Percentiles rank a stretch among this genome's conserved stretches.
phyloP scores from a whole-genome alignment of 2,888 invertebrate genomes.

The Agrotis clavis region DNA sequence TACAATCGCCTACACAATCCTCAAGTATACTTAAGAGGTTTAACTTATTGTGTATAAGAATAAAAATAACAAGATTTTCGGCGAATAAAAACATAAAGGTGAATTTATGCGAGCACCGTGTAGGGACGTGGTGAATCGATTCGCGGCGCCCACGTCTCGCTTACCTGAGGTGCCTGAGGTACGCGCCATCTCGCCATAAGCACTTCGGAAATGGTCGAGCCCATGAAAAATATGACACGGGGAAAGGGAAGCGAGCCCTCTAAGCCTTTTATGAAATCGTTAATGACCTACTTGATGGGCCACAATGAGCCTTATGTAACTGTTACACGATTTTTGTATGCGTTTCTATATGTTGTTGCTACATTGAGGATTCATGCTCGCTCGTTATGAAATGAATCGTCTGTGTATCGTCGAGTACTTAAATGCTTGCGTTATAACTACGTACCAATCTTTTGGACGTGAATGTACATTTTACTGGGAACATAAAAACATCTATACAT shows the following conservation, averaged over 20 bases:
- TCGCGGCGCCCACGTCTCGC: conserved; percentile 56
- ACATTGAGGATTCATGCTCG: conserved; percentile 55
- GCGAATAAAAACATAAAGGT: conserved; percentile 50
- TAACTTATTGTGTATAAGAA: conserved; percentile 45
- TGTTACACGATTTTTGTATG: conserved; percentile 75
- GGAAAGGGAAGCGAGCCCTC: conserved; percentile 82
- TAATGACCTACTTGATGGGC: conserved; percentile 85
- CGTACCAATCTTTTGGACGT: conserved; percentile 49
- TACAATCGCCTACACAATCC: conserved; percentile 25
- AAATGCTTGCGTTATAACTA: conserved; percentile 50
- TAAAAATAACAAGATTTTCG: conserved; percentile 54
- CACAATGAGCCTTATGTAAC: conserved; percentile 77
- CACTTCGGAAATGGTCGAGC: conserved; percentile 83
- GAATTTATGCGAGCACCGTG: conserved; percentile 39
- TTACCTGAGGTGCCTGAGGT: conserved; percentile 66
- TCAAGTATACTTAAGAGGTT: conserved; percentile 38
- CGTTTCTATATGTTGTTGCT: conserved; percentile 71
- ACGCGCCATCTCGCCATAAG: conserved; percentile 71
- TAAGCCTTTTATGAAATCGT: conserved; percentile 89
- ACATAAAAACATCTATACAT: conserved; percentile 54
- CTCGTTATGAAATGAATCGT: conserved; percentile 53
- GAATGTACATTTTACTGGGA: conserved; percentile 48
- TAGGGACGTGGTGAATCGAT: conserved; percentile 61
- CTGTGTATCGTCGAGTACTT: conserved; percentile 42
- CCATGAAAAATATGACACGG: conserved; percentile 86